phyloP scores from a whole-genome alignment of 2,888 invertebrate genomes.

The Esperia sulphurella region DNA sequence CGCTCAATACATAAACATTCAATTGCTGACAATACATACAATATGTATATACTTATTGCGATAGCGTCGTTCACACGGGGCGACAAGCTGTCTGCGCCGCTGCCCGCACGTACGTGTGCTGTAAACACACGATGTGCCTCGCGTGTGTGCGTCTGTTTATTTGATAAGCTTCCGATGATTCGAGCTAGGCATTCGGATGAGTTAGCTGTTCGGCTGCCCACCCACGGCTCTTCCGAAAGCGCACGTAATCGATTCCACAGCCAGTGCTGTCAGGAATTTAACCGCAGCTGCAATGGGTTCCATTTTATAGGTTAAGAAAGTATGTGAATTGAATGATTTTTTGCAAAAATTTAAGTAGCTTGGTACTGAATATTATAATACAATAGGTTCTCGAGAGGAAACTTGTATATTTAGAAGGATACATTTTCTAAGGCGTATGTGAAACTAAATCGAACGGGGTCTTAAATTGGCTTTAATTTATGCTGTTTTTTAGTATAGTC shows the following conservation, averaged over 20 bases:
- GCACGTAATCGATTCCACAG: slow-evolving; percentile 14
- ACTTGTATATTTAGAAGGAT: no score
- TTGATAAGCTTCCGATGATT: slow-evolving; percentile 75
- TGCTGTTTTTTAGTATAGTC: no score
- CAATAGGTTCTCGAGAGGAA: no score
- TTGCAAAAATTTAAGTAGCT: no score
- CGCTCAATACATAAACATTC: slow-evolving; percentile 54
- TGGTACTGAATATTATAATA: no score
- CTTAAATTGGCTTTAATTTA: no score
- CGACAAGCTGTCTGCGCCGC: slow-evolving; percentile 75
- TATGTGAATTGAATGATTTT: neutral
- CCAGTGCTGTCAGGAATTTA: slow-evolving; percentile 1
- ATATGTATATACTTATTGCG: slow-evolving; percentile 62
- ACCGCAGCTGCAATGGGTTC: neutral
- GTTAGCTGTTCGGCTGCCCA: slow-evolving; percentile 50
- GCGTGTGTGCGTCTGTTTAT: slow-evolving; percentile 68
- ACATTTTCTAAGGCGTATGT: no score
- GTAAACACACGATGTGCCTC: slow-evolving; percentile 45
- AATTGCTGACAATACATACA: slow-evolving; percentile 59
- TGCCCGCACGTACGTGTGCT: slow-evolving; percentile 58
- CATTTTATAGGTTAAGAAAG: neutral
- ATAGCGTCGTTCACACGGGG: slow-evolving; percentile 70
- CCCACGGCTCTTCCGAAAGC: slow-evolving; percentile 40
- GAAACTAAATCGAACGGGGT: no score
- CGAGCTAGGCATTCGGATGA: slow-evolving; percentile 63